Conservation (phyloP, 2,888 invertebrate species). For the Pseudolycoriella hygida region DNA sequence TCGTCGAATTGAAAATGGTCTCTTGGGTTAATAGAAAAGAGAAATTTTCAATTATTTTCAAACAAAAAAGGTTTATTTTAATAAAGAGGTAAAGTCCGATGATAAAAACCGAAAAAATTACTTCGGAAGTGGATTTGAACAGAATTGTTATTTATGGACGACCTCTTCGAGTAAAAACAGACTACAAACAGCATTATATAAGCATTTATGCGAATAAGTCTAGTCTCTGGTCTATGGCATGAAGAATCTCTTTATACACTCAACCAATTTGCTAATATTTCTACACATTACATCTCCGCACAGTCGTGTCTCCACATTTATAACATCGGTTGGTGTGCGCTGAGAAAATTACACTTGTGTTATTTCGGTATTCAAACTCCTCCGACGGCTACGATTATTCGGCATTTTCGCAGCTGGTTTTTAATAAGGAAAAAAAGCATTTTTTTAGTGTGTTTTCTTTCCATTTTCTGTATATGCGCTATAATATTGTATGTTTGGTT, state of each 20-base stretch:
- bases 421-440: neutral
- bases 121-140: too few species aligned
- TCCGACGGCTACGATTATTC: constrained; percentile 1
- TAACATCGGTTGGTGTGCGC: neutral
- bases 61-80: too few species aligned
- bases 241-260: neutral
- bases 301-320: too few species aligned
- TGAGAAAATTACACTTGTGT: constrained; percentile 1
- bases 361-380: neutral
- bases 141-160: too few species aligned
- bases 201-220: neutral
- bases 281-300: neutral
- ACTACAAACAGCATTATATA: neutral
- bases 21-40: too few species aligned
- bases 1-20: too few species aligned
- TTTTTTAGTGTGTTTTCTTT: neutral
- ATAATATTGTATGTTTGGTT: too few species aligned
- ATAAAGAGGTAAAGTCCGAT: too few species aligned
- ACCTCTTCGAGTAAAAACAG: too few species aligned
- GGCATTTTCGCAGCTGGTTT: constrained; percentile 1
- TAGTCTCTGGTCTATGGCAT: neutral
- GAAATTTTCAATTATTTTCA: too few species aligned
- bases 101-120: too few species aligned
- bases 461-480: neutral
- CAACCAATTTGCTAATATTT: neutral